Percentiles rank a stretch among this genome's conserved stretches.
phyloP scores from a whole-genome alignment of 2,888 invertebrate species.

The Dolichomitus sp. region DNA sequence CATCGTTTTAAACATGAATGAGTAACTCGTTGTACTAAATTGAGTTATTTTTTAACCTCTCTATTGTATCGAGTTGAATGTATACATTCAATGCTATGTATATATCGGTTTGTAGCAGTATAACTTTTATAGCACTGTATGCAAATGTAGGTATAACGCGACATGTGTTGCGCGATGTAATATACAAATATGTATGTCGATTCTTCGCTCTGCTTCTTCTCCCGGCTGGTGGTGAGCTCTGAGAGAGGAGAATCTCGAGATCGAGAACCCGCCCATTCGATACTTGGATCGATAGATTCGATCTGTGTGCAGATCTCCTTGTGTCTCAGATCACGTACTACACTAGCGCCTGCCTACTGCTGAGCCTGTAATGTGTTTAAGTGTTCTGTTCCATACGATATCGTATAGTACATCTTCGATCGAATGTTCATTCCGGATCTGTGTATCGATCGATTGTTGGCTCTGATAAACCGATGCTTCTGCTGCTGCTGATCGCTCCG shows the following conservation, averaged over 20 bases:
- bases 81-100: neutral
- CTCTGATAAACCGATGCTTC: constrained; percentile 32
- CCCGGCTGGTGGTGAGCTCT: neutral
- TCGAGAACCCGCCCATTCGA: constrained; percentile 58
- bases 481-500: constrained; percentile 34
- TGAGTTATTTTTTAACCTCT: neutral
- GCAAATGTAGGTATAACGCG: constrained; percentile 9
- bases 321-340: constrained; percentile 47
- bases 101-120: neutral
- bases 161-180: neutral
- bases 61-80: neutral
- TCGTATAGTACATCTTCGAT: constrained; percentile 46
- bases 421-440: constrained; percentile 53
- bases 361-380: constrained; percentile 27
- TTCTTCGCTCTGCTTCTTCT: constrained; percentile 34
- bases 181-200: constrained; percentile 18
- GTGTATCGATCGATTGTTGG: constrained; percentile 54
- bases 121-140: constrained; percentile 8
- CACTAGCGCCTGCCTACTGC: neutral
- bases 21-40: neutral
- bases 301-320: constrained; percentile 49
- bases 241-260: constrained; percentile 39
- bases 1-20: no score
- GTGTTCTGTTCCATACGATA: constrained; percentile 43
- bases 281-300: constrained; percentile 58